These are phyloP conservation scores for Phrynosoma blainvillii DNA, from an alignment of 2,113 vertebrate species.

Conservation along the genomic window DNA sequence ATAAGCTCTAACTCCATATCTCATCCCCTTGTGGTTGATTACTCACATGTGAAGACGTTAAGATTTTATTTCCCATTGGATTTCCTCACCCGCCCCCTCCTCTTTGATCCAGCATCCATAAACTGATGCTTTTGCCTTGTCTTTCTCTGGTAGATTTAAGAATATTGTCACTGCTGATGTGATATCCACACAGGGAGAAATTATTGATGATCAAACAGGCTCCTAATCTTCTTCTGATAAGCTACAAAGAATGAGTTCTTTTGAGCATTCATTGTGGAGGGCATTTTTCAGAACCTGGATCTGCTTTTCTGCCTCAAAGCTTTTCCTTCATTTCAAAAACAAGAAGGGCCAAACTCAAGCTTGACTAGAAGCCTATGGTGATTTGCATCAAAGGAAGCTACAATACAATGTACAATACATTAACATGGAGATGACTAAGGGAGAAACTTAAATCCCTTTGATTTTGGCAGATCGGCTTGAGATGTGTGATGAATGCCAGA, in stretches of 20 bases:
- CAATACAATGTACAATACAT: not conserved
- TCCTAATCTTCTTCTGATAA: not conserved
- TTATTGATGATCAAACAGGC: not conserved
- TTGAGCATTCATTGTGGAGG: not conserved
- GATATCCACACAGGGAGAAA: not conserved
- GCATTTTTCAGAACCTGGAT: not conserved
- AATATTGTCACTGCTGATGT: not conserved
- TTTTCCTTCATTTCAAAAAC: not conserved
- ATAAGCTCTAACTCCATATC: constrained; percentile 4
- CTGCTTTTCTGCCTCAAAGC: not conserved
- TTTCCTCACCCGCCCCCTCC: not conserved
- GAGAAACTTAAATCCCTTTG: not conserved
- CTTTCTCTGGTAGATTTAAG: not conserved
- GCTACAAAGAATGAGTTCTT: not conserved
- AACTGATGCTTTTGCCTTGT: not conserved
- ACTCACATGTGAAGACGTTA: not conserved
- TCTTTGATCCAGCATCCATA: not conserved
- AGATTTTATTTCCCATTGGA: not conserved
- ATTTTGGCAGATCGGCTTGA: not conserved
- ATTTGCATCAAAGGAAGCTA: not conserved
- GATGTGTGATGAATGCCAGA: too few species aligned
- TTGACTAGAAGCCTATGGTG: not conserved
- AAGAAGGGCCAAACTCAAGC: not conserved
- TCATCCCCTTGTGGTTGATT: not conserved
- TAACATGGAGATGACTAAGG: not conserved